These are phyloP conservation scores for Antidorcas marsupialis DNA, from an alignment of 2,113 vertebrate genomes.

Conservation along the genomic window DNA sequence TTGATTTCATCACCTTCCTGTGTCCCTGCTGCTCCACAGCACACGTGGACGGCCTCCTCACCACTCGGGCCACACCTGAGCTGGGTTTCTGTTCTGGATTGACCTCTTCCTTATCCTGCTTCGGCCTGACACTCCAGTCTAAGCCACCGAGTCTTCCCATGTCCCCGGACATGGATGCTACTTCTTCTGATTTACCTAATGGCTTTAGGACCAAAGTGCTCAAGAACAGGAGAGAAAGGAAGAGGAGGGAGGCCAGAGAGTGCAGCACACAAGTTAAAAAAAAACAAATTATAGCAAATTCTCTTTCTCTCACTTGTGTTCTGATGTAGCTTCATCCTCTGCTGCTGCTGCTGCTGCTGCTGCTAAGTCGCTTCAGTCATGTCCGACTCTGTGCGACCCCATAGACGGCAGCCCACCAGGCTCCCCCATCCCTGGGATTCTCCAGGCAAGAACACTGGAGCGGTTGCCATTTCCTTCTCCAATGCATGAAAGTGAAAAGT, in stretches of 20 bases:
- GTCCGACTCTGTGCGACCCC: no score
- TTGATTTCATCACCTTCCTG: not conserved
- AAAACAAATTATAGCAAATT: not conserved
- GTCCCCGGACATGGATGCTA: not conserved
- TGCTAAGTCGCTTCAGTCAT: no score
- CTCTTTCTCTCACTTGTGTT: not conserved
- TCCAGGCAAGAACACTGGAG: no score
- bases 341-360: no score
- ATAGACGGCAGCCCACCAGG: no score
- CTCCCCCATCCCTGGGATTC: no score
- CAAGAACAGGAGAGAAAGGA: not conserved
- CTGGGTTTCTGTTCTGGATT: not conserved
- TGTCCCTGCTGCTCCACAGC: not conserved
- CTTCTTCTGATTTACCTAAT: not conserved
- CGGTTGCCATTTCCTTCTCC: no score
- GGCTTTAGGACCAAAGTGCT: not conserved
- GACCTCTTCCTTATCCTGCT: not conserved
- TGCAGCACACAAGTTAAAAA: not conserved
- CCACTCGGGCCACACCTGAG: not conserved
- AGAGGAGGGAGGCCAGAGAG: not conserved
- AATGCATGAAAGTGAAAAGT: no score
- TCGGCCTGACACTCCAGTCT: not conserved
- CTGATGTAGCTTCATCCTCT: not conserved
- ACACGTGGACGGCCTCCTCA: not conserved
- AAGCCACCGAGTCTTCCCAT: not conserved